Evolutionary conservation across 2,797 vertebrate genomes (phyloP).

Genomic region (Thamnophis elegans): DNA sequence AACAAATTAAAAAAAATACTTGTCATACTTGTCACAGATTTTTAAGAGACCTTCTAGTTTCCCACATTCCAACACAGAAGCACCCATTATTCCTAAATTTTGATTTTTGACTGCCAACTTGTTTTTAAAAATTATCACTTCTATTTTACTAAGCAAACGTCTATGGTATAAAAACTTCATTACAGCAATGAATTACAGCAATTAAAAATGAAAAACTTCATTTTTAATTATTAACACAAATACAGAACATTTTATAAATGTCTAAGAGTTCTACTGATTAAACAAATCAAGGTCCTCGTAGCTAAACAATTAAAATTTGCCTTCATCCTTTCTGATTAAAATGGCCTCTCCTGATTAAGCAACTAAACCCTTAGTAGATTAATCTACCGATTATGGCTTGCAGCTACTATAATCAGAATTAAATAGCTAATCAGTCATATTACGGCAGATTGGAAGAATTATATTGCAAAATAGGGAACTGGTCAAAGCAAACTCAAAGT

Average conservation of each 20-base stretch:
- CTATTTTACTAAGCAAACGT: not conserved
- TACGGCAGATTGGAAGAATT: conserved; percentile 5
- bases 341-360: conserved; percentile 23
- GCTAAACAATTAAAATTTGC: conserved; percentile 26
- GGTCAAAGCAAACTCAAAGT: not conserved
- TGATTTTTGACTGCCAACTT: not conserved
- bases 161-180: not conserved
- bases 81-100: not conserved
- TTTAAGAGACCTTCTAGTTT: not conserved
- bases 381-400: conserved; percentile 17
- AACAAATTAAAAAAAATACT: not conserved
- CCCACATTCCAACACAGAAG: not conserved
- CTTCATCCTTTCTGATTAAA: conserved; percentile 1
- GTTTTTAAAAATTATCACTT: not conserved
- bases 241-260: not conserved
- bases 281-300: not conserved
- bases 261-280: not conserved
- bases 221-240: not conserved
- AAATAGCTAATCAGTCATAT: conserved; percentile 21
- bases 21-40: not conserved
- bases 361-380: conserved; percentile 23
- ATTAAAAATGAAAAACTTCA: no score
- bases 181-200: no score
- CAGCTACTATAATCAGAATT: conserved; percentile 11
- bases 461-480: conserved; percentile 16